Base-by-base conservation (phyloP, 2,888 invertebrate species). In the Oscheius sp. region DNA sequence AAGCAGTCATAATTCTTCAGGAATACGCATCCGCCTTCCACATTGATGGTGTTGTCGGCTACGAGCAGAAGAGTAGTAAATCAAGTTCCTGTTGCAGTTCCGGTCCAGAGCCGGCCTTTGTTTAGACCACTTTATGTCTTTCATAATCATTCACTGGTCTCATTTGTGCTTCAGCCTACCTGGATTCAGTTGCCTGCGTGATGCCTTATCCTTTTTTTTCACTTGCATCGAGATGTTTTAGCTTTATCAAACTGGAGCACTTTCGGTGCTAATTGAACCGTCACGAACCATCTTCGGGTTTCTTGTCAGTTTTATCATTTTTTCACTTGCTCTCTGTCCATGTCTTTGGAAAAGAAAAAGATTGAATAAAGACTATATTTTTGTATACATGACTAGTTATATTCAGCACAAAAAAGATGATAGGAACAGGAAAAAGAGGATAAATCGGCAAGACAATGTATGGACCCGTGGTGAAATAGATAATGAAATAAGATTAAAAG, bases 1-100 rank as follows among this genome's bases (percentile, higher is more conserved):
- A 49, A 61, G 13, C 23, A 5, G 12, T 56, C 16, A 27, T n/a
- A 21, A 29, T 41, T 35, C 43, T 81, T 53, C 61, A 81, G 81
- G 81, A 86, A 70, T 81, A 84, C 71, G 77, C 84, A 7, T 83
- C 86, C 16, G 88, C 88, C 3, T 88, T 88, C 74, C 88, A 88
- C 73, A 84, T 88, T 23, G 88, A 88, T 71, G 88, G 88, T 16
- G 88, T 89, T 35, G 81, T 89, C 35, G 80, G 85, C 46, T 81
- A 81, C 66, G 86, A 88, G 70, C 80, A 77, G 58, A 73, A 75
- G 45, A 52, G 27, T 7, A 69, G 72, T 16, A 76, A 72, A 49
- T 49, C 76, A 35, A 56, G 72, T 5, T 80, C 80, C 27, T 81
- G 81, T 55, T 81, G 81, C 66, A 64, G 46, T 23, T 72, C 72